phyloP scores from a whole-genome alignment of 1,140 invertebrate genomes.

The Globodera rostochiensis region DNA sequence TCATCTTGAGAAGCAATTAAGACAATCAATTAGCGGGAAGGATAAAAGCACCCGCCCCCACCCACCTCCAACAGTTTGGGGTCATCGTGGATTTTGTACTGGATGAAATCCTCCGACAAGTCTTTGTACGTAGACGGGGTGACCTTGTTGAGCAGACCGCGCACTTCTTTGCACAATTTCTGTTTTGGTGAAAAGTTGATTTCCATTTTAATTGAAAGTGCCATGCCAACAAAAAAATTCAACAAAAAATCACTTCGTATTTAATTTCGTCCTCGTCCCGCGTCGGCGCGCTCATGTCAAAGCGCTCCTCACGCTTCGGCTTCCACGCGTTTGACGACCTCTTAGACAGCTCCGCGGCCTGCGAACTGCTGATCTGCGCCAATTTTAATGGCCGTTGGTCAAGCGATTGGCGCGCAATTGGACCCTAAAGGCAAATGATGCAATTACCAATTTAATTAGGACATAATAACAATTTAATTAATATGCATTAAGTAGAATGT shows the following conservation, averaged over 20 bases:
- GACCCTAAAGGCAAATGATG: conserved; percentile 13
- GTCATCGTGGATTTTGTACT: conserved; percentile 46
- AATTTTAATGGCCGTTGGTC: conserved; percentile 18
- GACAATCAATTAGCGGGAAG: too few species aligned
- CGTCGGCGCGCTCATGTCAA: conserved; percentile 18
- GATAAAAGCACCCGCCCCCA: neutral
- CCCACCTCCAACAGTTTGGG: conserved; percentile 24
- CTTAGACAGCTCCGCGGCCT: neutral
- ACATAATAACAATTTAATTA: neutral
- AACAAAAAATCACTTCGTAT: conserved; percentile 22
- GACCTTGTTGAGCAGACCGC: conserved; percentile 60
- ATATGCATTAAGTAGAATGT: neutral
- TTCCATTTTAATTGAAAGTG: neutral
- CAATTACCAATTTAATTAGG: neutral
- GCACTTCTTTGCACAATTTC: conserved; percentile 51
- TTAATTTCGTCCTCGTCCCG: conserved; percentile 25
- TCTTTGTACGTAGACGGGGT: conserved; percentile 57
- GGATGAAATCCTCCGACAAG: conserved; percentile 52
- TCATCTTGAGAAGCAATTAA: conserved; percentile 17
- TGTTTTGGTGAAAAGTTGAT: neutral
- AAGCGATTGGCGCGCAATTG: conserved; percentile 7
- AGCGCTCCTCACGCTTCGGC: conserved; percentile 29
- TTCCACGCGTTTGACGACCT: conserved; percentile 29
- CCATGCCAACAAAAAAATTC: neutral
- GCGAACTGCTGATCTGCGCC: neutral